Conservation (phyloP, 2,113 vertebrate species). For the Gymnobelideus leadbeateri region DNA sequence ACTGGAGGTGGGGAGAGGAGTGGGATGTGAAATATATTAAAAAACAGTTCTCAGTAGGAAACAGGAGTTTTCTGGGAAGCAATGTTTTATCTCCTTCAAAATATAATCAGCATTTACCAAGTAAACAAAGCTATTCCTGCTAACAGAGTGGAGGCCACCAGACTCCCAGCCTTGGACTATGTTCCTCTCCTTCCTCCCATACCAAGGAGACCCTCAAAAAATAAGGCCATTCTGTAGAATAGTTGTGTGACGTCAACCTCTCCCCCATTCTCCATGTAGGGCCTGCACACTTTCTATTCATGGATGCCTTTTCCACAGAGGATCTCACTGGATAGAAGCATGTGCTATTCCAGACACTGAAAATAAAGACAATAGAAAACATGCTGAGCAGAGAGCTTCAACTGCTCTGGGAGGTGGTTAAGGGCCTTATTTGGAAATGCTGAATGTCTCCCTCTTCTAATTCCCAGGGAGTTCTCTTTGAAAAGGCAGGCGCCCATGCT, state of each 20-base stretch:
- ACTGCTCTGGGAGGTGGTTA: not conserved
- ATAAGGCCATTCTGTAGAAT: conserved; percentile 4
- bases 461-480: conserved; percentile 55
- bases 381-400: not conserved
- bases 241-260: conserved; percentile 22
- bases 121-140: not conserved
- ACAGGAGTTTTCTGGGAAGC: not conserved
- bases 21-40: not conserved
- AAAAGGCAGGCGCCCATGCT: not conserved
- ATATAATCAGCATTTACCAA: not conserved
- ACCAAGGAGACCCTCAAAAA: not conserved
- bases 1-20: not conserved
- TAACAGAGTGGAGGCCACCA: not conserved
- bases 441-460: conserved; percentile 40
- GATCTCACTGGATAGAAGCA: not conserved
- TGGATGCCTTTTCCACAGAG: not conserved
- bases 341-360: not conserved
- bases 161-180: conserved; percentile 1
- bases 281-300: not conserved
- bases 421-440: conserved; percentile 26
- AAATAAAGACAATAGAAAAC: not conserved
- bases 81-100: not conserved
- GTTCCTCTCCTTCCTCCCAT: conserved; percentile 27
- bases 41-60: not conserved
- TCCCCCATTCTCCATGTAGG: not conserved